A percentile compares a stretch with the other conserved stretches of the same genome.
These are phyloP conservation scores for Rutpela maculata DNA, from an alignment of 2,888 invertebrate species.

Conservation along the genomic window DNA sequence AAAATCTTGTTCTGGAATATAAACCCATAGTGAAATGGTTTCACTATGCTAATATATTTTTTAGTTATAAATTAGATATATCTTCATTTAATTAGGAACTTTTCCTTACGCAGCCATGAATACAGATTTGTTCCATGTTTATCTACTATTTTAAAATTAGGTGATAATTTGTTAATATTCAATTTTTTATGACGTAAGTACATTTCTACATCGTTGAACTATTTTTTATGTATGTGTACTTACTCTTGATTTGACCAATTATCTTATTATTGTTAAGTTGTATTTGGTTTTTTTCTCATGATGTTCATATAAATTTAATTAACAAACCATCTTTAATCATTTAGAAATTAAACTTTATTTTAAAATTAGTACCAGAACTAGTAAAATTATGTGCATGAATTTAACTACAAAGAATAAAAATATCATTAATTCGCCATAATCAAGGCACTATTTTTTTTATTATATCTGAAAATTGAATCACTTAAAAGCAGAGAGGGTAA, in stretches of 20 bases:
- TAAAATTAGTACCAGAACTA: neutral
- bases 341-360: neutral
- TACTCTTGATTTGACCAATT: constrained; percentile 4
- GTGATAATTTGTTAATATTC: neutral
- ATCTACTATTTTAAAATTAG: neutral
- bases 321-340: neutral
- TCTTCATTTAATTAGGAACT: too few species aligned
- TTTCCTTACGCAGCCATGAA: neutral
- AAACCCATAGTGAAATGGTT: too few species aligned
- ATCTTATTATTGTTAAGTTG: constrained; percentile 10
- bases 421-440: too few species aligned
- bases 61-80: too few species aligned
- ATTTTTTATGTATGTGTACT: neutral
- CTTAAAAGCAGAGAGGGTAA: too few species aligned
- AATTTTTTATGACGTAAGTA: constrained; percentile 10
- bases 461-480: too few species aligned
- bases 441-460: too few species aligned
- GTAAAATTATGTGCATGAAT: neutral
- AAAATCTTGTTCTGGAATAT: too few species aligned
- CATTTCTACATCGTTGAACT: neutral
- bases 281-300: neutral
- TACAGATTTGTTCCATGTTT: neutral
- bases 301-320: neutral
- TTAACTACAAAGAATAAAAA: too few species aligned
- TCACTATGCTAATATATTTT: too few species aligned